phyloP scores from a whole-genome alignment of 2,888 invertebrate genomes.

The Clitarchus hookeri region DNA sequence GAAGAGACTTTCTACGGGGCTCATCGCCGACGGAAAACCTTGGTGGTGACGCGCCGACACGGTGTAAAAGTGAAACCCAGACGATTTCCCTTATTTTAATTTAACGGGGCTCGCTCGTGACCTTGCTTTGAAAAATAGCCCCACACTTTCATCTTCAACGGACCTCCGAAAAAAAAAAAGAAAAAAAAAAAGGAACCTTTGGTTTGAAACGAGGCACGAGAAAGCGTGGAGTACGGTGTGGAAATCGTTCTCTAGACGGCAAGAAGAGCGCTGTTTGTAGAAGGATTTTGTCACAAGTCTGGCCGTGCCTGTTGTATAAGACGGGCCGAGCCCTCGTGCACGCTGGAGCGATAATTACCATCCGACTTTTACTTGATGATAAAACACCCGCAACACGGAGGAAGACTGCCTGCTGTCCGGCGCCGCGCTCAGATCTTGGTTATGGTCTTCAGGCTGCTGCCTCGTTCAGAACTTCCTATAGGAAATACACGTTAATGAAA shows the following conservation, averaged over 20 bases:
- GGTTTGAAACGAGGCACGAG: conserved; percentile 14
- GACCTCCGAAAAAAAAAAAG: neutral
- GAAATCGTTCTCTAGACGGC: neutral
- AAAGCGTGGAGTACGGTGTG: neutral
- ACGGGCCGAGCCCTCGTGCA: too few relatives aligned
- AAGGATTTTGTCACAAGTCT: conserved; percentile 3
- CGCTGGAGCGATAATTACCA: too few relatives aligned
- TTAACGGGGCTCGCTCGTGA: neutral
- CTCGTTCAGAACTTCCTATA: too few relatives aligned
- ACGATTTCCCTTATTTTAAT: conserved; percentile 6
- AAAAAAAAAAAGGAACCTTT: neutral
- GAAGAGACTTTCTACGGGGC: conserved; percentile 8
- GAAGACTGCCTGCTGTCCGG: too few relatives aligned
- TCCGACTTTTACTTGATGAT: too few relatives aligned
- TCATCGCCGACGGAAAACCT: neutral
- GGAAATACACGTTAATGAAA: too few relatives aligned
- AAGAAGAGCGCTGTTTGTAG: neutral
- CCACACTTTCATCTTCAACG: conserved; percentile 1
- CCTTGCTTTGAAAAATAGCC: conserved; percentile 14
- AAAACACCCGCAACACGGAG: too few relatives aligned
- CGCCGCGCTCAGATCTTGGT: too few relatives aligned
- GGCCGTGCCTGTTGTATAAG: neutral
- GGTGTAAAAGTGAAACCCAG: neutral
- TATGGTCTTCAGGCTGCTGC: too few relatives aligned
- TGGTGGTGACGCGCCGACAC: conserved; percentile 3